Base-by-base conservation (phyloP, 2,113 vertebrate species). In the Neolamprologus caudopunctatus region DNA sequence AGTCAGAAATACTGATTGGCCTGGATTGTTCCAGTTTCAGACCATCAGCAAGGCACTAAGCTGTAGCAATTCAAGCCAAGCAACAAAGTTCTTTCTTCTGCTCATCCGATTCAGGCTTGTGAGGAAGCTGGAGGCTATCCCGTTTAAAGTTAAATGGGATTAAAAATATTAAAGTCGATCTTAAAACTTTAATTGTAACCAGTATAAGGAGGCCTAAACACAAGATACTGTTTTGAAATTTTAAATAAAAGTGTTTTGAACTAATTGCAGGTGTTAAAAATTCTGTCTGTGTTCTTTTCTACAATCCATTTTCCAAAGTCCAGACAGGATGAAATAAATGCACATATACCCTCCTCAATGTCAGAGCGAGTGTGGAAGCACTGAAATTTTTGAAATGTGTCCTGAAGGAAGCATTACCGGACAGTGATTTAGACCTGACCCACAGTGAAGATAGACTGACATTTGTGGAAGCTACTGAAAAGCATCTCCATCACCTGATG, bases 201-300 rank as follows among this genome's bases (percentile, higher is more conserved):
- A 24, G 35, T 42, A 71, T 71, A 71, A 42, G 12, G 7, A 42
- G 66, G n/a, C 5, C 35, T 16, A 24, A 71, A 71, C 35, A 71
- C 37, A 71, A 8, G 3, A 71, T 71, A 6, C 12, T 2, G 35
- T 0, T 71, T 40, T 68, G 63, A 71, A 21, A 6, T 24, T 57
- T 14, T 0, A 2, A 3, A 3, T 1, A 68, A 21, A 13, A 21
- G 11, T 9, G 11, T 68, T 21, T 68, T 68, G n/a, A 40, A 68
- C 63, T 40, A 68, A 2, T 13, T 68, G 63, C 63, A 21, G 33
- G 26, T 31, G 57, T 31, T 61, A 61, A 0, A 61, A 61, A 8
- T 37, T 37, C 33, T 40, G 33, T 66, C 61, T 26, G 40, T 17
- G 40, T 3, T 73, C 12, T 71, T 45, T 73, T 42, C 40, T 45